Percentiles rank a stretch among this genome's conserved stretches.
Evolutionary conservation across 2,113 vertebrate species (phyloP).

Genomic region (Phalacrocorax pelagicus): DNA sequence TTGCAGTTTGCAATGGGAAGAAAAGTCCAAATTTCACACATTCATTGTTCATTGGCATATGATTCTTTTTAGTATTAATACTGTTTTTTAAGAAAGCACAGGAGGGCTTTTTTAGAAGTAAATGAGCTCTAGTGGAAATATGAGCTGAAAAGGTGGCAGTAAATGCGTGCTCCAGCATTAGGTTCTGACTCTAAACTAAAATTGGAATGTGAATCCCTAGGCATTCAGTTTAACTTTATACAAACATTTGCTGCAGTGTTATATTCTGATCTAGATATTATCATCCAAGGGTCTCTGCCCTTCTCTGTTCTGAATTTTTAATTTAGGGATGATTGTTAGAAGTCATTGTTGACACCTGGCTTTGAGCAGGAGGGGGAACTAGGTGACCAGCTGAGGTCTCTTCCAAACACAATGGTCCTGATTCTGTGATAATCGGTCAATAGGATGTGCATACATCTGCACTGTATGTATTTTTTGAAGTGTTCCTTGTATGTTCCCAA

Average conservation of each 20-base stretch:
- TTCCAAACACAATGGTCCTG: background rate
- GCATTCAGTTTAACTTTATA: background rate
- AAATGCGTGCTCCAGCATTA: background rate
- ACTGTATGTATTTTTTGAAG: background rate
- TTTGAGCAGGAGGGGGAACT: background rate
- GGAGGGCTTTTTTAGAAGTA: background rate
- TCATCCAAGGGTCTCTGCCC: background rate
- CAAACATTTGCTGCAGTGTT: background rate
- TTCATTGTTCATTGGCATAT: background rate
- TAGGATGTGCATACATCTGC: background rate
- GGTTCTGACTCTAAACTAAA: background rate
- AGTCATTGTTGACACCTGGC: background rate
- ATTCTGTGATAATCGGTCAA: background rate
- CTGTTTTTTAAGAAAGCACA: background rate
- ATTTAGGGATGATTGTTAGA: background rate
- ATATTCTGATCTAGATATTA: background rate
- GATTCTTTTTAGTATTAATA: background rate
- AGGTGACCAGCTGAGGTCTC: background rate
- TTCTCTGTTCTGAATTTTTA: background rate
- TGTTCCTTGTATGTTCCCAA: background rate
- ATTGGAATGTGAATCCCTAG: background rate
- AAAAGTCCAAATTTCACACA: background rate
- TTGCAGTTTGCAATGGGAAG: background rate
- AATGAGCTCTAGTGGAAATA: background rate
- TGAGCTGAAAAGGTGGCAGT: background rate